Base-by-base conservation (phyloP, 2,797 vertebrate genomes). In the Anas bahamensis region DNA sequence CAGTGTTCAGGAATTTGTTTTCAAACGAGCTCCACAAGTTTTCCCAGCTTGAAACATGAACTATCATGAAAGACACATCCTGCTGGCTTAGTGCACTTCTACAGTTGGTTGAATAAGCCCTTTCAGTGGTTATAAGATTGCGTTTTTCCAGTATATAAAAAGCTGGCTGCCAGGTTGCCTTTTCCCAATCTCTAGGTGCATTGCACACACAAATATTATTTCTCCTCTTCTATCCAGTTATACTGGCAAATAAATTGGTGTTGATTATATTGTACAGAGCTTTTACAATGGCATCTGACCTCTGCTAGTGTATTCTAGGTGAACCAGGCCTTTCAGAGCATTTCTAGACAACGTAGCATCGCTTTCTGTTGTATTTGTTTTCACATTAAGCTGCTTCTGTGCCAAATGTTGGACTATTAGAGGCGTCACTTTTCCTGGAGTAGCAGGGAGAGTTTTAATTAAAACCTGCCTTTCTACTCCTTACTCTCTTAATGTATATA, bases 1-100 rank as follows among this genome's bases (percentile, higher is more conserved):
- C 16, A 68, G 7, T 13, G 16, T 31, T 80, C 39, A 71, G 56
- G 59, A 95, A 92, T 88, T 92, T 63, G 35, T 89, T 86, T 96
- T 83, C 72, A 88, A 55, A 60, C 31, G 33, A 88, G n/a, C 29
- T 89, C 44, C 86, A 13, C 44, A 83, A 65, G 41, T 86, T 88
- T 75, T 22, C 46, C 86, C 65, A 82, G n/a, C 39, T 81, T 85
- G 60, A 90, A 94, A 83, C 39, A 59, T 0, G 0, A 84, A 55
- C 72, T 69, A 37, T 29, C 44, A 33, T 13, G 37, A 59, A 87
- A 88, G 63, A 82, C 44, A 73, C 23, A 74, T 73, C 75, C 77
- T 79, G 75, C n/a, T 10, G 41, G 52, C 64, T 93, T 70, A 88
- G 29, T 91, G 83, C 63, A 83, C 59, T 83, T 93, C 66, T 79